A percentile compares a stretch with the other conserved stretches of the same genome.
Conservation (phyloP, 2,888 invertebrate genomes). For the Ctenicera cuprea region DNA sequence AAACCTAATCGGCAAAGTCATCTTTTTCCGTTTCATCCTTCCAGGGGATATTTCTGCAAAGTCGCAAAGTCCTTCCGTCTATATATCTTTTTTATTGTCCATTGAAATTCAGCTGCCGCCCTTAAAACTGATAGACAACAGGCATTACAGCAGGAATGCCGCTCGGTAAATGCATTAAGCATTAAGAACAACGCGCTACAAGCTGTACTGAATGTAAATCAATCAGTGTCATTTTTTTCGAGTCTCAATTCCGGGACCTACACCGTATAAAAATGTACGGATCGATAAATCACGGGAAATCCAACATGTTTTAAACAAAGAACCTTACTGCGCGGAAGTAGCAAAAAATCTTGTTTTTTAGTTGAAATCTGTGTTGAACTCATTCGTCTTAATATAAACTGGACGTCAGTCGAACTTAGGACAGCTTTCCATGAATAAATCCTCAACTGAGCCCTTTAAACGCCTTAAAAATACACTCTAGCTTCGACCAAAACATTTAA, state of each 20-base stretch:
- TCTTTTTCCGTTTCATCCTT: constrained; percentile 13
- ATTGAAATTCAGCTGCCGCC: constrained; percentile 19
- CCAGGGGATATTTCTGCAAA: neutral
- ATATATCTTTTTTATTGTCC: constrained; percentile 20
- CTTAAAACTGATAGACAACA: constrained; percentile 23
- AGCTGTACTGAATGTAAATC: constrained; percentile 25
- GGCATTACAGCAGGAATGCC: neutral
- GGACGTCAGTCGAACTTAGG: constrained; percentile 33
- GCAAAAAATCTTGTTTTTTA: constrained; percentile 42
- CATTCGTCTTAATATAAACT: constrained; percentile 52
- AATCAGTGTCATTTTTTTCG: constrained; percentile 31
- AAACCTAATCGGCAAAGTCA: constrained; percentile 10
- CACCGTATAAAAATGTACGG: constrained; percentile 17
- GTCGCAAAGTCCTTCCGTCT: constrained; percentile 12
- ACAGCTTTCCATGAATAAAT: constrained; percentile 39
- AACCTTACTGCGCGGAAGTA: constrained; percentile 28
- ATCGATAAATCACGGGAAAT: constrained; percentile 35
- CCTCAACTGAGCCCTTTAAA: constrained; percentile 31
- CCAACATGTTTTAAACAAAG: constrained; percentile 39
- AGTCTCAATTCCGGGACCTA: constrained; percentile 1
- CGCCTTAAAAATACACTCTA: constrained; percentile 31
- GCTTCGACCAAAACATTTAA: constrained; percentile 31
- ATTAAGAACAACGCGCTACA: constrained; percentile 1
- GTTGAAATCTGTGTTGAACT: constrained; percentile 49
- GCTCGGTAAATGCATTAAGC: constrained; percentile 12